Percentiles rank a stretch among this genome's conserved stretches.
phyloP scores from a whole-genome alignment of 2,797 vertebrate genomes.

The Ammospiza maritima region DNA sequence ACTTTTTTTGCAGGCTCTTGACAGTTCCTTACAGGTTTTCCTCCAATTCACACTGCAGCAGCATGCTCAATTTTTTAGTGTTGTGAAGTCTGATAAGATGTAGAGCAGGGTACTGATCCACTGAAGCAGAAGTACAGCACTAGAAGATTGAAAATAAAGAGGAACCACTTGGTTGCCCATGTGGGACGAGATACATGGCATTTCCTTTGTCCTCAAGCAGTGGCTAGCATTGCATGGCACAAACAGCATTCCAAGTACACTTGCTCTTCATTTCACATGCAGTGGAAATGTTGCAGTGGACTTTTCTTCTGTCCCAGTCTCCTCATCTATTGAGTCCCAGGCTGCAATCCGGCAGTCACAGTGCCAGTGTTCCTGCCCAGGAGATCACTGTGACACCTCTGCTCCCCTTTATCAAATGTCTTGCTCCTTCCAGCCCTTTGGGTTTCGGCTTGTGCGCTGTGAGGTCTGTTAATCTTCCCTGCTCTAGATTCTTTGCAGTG shows the following conservation, averaged over 20 bases:
- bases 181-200: fast-evolving
- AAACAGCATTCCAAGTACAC: background rate
- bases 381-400: background rate
- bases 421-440: background rate
- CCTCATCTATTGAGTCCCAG: background rate
- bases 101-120: background rate
- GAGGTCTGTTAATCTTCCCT: background rate
- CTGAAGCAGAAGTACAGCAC: background rate
- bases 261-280: background rate
- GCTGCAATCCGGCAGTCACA: background rate
- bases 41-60: background rate
- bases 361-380: background rate
- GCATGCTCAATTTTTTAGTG: background rate
- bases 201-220: background rate
- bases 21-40: background rate
- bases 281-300: background rate
- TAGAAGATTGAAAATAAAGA: background rate
- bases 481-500: background rate
- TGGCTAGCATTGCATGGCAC: background rate
- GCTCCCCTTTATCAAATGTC: background rate
- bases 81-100: background rate
- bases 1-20: background rate
- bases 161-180: background rate
- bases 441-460: background rate
- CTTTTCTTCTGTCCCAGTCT: background rate